Evolutionary conservation across 2,113 vertebrate species (phyloP).

Genomic region (Tetrax tetrax): DNA sequence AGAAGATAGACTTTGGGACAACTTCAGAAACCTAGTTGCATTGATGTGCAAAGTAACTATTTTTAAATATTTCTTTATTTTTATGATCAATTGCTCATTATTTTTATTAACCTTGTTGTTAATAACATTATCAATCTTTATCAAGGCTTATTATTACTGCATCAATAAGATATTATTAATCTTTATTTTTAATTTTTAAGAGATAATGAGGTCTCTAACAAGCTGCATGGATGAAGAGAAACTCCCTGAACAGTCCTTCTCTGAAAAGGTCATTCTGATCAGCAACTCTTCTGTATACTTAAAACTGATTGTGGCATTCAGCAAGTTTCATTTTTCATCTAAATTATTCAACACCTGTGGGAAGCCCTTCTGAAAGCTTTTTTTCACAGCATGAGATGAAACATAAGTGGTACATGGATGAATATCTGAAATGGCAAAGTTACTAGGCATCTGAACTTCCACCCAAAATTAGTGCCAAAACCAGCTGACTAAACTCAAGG

Average conservation of each 20-base stretch:
- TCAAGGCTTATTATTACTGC: background rate
- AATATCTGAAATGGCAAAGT: constrained; percentile 17
- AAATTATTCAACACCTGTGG: constrained; percentile 46
- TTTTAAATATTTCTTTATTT: background rate
- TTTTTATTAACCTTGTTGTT: background rate
- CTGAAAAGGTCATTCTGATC: constrained; percentile 45
- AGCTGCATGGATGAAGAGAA: background rate
- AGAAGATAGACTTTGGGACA: background rate
- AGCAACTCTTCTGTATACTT: constrained; percentile 35
- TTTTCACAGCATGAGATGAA: constrained; percentile 36
- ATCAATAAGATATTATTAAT: background rate
- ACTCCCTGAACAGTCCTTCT: constrained; percentile 13
- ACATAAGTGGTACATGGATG: background rate
- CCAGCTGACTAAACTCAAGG: constrained; percentile 15
- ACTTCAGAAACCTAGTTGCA: background rate
- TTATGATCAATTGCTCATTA: background rate
- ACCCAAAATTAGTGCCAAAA: background rate
- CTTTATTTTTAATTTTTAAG: background rate
- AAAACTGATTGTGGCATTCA: constrained; percentile 55
- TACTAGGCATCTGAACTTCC: background rate
- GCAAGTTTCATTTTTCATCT: constrained; percentile 36
- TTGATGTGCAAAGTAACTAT: background rate
- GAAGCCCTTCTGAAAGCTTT: constrained; percentile 37
- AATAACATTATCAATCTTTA: background rate
- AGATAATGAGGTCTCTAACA: background rate